Conservation (phyloP, 2,888 invertebrate genomes). For the Pammene aurita region DNA sequence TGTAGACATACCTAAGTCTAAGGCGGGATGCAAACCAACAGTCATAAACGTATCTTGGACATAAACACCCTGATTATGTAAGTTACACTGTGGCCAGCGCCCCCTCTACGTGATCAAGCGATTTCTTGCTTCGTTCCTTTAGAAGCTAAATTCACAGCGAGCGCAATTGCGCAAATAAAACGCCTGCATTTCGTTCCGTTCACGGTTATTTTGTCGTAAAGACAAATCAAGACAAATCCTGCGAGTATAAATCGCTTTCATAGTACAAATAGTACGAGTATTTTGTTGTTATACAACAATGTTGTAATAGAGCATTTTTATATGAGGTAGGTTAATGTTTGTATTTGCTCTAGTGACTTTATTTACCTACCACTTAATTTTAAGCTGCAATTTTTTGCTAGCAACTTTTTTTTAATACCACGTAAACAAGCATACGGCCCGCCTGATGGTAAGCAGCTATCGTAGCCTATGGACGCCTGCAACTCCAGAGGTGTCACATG, state of each 20-base stretch:
- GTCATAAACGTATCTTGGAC: too few relatives aligned
- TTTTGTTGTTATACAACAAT: constrained; percentile 13
- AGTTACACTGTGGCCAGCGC: constrained; percentile 24
- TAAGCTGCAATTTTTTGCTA: too few relatives aligned
- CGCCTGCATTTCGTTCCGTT: constrained; percentile 38
- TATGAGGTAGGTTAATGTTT: neutral
- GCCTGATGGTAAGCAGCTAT: too few relatives aligned
- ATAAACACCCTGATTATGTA: constrained; percentile 4
- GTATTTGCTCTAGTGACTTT: neutral
- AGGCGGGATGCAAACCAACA: too few relatives aligned
- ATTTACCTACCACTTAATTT: too few relatives aligned
- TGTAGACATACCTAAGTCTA: too few relatives aligned
- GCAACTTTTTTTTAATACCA: too few relatives aligned
- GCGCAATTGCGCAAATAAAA: constrained; percentile 41
- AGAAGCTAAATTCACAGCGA: constrained; percentile 38
- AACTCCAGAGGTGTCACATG: too few relatives aligned
- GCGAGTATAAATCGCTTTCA: constrained; percentile 29
- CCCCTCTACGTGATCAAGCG: constrained; percentile 37
- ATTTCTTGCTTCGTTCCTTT: constrained; percentile 38
- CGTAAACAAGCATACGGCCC: too few relatives aligned
- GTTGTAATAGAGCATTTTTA: neutral
- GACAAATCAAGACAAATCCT: constrained; percentile 42
- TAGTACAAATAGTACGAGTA: constrained; percentile 22
- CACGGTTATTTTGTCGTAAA: constrained; percentile 41
- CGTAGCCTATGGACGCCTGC: too few relatives aligned